Conservation (phyloP, 2,113 vertebrate genomes). For the Nicator chloris region DNA sequence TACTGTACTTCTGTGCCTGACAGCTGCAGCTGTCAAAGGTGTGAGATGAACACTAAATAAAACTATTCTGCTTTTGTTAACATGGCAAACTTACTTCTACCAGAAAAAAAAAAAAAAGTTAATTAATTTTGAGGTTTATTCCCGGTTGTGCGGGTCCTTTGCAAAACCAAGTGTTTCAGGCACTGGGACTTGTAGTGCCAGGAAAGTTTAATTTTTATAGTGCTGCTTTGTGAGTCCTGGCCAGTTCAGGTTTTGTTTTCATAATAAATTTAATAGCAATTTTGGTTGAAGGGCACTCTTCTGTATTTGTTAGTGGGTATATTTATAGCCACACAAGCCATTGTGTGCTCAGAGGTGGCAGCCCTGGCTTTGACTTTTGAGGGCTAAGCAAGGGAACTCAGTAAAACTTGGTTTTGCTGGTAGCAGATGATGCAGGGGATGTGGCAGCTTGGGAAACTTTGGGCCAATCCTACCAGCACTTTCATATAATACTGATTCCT, state of each 20-base stretch:
- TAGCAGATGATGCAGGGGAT: neutral
- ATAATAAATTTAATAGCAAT: neutral
- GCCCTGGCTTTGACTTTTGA: neutral
- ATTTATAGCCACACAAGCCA: neutral
- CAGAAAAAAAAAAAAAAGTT: slow-evolving; percentile 35
- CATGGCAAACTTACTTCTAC: slow-evolving; percentile 52
- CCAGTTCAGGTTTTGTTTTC: neutral
- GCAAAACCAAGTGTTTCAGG: neutral
- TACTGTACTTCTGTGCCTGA: slow-evolving; percentile 68
- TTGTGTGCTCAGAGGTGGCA: neutral
- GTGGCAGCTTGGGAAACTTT: neutral
- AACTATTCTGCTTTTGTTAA: slow-evolving; percentile 67
- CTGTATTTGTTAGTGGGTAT: neutral
- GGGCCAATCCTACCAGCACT: neutral
- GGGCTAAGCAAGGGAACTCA: neutral
- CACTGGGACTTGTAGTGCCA: neutral
- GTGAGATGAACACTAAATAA: slow-evolving; percentile 79
- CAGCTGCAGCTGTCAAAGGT: slow-evolving; percentile 68
- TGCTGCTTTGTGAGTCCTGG: neutral
- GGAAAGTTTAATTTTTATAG: neutral
- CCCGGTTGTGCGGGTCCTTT: slow-evolving; percentile 22
- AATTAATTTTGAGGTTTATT: slow-evolving; percentile 8
- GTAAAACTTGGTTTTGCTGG: neutral
- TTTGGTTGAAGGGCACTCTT: neutral
- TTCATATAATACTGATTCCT: fast-evolving